A percentile compares a stretch with the other conserved stretches of the same genome.
phyloP scores from a whole-genome alignment of 2,113 vertebrate species.

The human region GRCh38 chr4:156322001-156322500 shows the following conservation, averaged over 20 bases:
- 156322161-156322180: neutral
- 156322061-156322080: neutral
- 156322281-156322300: neutral
- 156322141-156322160: neutral
- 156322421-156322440: neutral
- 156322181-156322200: neutral
- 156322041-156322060: neutral
- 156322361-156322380: neutral
- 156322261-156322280: neutral
- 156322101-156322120: neutral
- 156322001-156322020: neutral
- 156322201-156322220: neutral
- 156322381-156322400: neutral
- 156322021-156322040: neutral
- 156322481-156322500: fast-evolving
- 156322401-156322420: neutral
- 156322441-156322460: neutral
- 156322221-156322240: neutral
- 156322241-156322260: neutral
- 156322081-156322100: neutral
- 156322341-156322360: neutral
- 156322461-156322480: neutral
- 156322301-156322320: neutral
- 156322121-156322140: neutral
- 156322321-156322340: neutral